Percentiles rank a stretch among this genome's conserved stretches.
phyloP scores from a whole-genome alignment of 2,797 vertebrate species.

The Pseudomugil gertrudae region DNA sequence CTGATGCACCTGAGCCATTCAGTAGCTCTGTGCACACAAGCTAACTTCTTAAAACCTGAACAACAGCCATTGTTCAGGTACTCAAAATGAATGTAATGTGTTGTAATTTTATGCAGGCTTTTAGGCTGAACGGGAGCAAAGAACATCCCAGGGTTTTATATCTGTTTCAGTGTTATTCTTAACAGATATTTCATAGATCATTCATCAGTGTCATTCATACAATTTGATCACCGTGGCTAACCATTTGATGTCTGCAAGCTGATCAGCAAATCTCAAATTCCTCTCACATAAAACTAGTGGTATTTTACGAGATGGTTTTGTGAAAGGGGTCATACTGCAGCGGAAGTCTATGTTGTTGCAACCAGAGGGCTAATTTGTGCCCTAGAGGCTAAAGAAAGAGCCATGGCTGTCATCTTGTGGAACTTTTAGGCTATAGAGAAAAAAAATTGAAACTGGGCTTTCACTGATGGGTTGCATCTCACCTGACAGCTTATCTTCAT shows the following conservation, averaged over 20 bases:
- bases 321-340: slow-evolving; percentile 11
- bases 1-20: slow-evolving; percentile 74
- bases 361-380: slow-evolving; percentile 13
- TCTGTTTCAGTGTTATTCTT: not conserved
- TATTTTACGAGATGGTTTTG: slow-evolving; percentile 15
- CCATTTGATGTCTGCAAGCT: not conserved
- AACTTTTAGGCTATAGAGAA: slow-evolving; percentile 6
- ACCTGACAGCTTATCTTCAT: slow-evolving; percentile 54
- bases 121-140: not conserved
- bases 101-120: slow-evolving; percentile 32
- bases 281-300: slow-evolving; percentile 9
- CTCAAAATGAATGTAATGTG: slow-evolving; percentile 20
- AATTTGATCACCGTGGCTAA: not conserved
- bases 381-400: slow-evolving; percentile 16
- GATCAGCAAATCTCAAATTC: slow-evolving; percentile 8
- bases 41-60: slow-evolving; percentile 47
- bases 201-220: not conserved
- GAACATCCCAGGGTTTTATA: not conserved
- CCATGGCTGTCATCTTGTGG: slow-evolving; percentile 26
- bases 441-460: slow-evolving; percentile 29
- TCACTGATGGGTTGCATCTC: slow-evolving; percentile 24
- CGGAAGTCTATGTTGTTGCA: slow-evolving; percentile 15
- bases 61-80: slow-evolving; percentile 46
- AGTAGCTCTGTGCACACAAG: slow-evolving; percentile 41
- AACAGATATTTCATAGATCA: not conserved